Evolutionary conservation across 2,888 invertebrate genomes (phyloP).

Genomic region (Drosophila colorata): DNA sequence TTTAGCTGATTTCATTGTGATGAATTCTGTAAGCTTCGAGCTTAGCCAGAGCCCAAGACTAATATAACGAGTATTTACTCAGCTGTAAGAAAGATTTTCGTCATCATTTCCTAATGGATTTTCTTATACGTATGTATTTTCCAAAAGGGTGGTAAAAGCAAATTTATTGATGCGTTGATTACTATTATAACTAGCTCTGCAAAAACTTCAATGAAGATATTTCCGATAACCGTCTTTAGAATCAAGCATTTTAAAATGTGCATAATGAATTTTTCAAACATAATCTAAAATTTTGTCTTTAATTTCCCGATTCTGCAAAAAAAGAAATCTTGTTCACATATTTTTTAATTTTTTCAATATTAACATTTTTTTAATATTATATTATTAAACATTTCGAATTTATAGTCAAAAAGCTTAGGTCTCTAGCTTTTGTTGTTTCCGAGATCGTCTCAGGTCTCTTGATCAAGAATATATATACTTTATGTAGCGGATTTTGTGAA

Average conservation of each 20-base stretch:
- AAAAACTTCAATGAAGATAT: constrained; percentile 12
- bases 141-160: constrained; percentile 10
- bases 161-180: constrained; percentile 37
- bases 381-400: too few species aligned
- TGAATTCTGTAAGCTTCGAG: constrained; percentile 59
- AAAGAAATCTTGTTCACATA: neutral
- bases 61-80: constrained; percentile 49
- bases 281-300: neutral
- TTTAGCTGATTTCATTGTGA: constrained; percentile 68
- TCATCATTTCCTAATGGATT: constrained; percentile 55
- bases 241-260: neutral
- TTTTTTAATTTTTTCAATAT: too few species aligned
- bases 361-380: too few species aligned
- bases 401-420: too few species aligned
- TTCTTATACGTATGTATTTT: constrained; percentile 14
- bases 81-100: constrained; percentile 47
- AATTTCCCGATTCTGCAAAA: neutral
- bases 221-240: neutral
- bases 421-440: too few species aligned
- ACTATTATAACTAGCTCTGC: constrained; percentile 9
- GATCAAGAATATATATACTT: too few species aligned
- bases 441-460: too few species aligned
- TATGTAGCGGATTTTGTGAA: too few species aligned
- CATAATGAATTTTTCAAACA: neutral
- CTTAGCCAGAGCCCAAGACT: constrained; percentile 36